Conservation (phyloP, 2,888 invertebrate genomes). For the Lycia hirtaria region DNA sequence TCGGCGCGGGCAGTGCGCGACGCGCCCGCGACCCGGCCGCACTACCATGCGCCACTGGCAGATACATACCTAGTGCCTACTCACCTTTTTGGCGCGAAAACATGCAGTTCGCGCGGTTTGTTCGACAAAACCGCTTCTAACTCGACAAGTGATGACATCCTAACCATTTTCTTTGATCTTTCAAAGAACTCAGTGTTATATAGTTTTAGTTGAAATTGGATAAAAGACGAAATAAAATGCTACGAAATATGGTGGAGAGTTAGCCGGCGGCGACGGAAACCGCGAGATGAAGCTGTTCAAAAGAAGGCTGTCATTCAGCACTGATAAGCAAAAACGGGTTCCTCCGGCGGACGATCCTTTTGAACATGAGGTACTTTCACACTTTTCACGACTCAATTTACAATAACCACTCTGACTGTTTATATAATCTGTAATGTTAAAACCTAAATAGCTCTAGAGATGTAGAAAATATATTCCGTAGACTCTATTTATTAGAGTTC, state of each 20-base stretch:
- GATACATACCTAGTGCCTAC: constrained; percentile 30
- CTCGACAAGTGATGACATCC: constrained; percentile 49
- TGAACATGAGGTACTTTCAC: constrained; percentile 76
- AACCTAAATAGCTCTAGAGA: not conserved
- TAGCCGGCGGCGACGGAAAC: constrained; percentile 49
- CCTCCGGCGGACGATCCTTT: constrained; percentile 76
- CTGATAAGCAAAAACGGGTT: constrained; percentile 81
- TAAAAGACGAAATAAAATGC: constrained; percentile 31
- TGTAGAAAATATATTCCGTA: not conserved
- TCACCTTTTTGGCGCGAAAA: constrained; percentile 56
- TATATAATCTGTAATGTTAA: not conserved
- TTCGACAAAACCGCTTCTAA: constrained; percentile 55
- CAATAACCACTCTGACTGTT: constrained; percentile 37
- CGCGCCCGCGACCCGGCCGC: constrained; percentile 75
- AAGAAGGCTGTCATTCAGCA: constrained; percentile 80
- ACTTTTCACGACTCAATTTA: constrained; percentile 30
- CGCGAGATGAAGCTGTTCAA: constrained; percentile 81
- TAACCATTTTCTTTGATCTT: constrained; percentile 56
- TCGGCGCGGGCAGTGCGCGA: constrained; percentile 69
- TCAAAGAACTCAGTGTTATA: constrained; percentile 48
- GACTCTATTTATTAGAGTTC: not conserved
- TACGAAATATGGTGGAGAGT: constrained; percentile 54
- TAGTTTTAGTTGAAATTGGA: constrained; percentile 9
- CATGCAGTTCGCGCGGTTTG: constrained; percentile 59
- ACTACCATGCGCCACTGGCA: constrained; percentile 59